These are phyloP conservation scores for Koerneria pararmatus DNA, from an alignment of 2,888 invertebrate species.

Conservation along the genomic window DNA sequence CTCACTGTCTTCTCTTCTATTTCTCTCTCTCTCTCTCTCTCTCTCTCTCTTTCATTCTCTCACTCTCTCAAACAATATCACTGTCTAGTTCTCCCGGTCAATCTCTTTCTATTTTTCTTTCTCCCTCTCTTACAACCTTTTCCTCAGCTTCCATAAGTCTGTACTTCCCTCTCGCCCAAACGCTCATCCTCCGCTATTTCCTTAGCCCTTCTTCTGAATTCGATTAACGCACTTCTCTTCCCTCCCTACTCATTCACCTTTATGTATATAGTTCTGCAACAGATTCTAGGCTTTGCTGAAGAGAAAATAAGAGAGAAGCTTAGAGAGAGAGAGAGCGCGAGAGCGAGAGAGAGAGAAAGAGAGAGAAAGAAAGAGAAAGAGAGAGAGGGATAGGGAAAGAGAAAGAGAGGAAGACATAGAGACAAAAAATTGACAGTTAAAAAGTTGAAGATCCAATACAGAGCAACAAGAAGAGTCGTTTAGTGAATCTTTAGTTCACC, in stretches of 20 bases:
- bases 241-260: too few relatives aligned
- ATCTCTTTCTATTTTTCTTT: slow-evolving; percentile 3
- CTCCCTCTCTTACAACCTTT: slow-evolving; percentile 5
- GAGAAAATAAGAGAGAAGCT: too few relatives aligned
- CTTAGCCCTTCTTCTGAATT: background rate
- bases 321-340: too few relatives aligned
- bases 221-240: too few relatives aligned
- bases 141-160: too few relatives aligned
- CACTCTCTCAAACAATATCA: too few relatives aligned
- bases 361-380: background rate
- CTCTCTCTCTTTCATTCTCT: too few relatives aligned
- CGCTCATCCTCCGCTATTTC: background rate
- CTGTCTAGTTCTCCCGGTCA: background rate
- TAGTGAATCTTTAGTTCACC: too few relatives aligned
- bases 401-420: slow-evolving; percentile 1
- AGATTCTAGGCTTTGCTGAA: too few relatives aligned
- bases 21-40: background rate
- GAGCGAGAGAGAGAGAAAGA: slow-evolving; percentile 5
- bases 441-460: too few relatives aligned
- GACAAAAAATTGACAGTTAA: background rate
- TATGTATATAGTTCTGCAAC: too few relatives aligned
- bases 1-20: slow-evolving; percentile 1
- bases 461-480: too few relatives aligned
- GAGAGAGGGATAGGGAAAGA: slow-evolving; percentile 1
- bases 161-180: background rate